phyloP scores from a whole-genome alignment of 2,888 invertebrate genomes.

The Perizoma affinitatum region DNA sequence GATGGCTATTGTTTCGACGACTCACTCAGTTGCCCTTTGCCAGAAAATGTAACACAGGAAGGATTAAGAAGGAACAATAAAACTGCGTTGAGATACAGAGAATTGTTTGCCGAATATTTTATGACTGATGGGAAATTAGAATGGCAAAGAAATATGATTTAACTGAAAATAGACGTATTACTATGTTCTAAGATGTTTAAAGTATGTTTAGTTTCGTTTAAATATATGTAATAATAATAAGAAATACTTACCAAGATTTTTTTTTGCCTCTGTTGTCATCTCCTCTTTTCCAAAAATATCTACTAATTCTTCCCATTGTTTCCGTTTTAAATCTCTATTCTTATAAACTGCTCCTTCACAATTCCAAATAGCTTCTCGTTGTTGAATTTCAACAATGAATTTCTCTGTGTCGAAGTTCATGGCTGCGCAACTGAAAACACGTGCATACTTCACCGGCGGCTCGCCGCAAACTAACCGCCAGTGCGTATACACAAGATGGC shows the following conservation, averaged over 20 bases:
- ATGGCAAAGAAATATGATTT: slow-evolving; percentile 31
- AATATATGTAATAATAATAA: slow-evolving; percentile 22
- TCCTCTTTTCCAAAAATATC: slow-evolving; percentile 31
- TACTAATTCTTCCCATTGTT: slow-evolving; percentile 34
- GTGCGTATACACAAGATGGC: slow-evolving; percentile 32
- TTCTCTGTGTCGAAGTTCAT: slow-evolving; percentile 33
- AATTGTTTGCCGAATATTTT: slow-evolving; percentile 40
- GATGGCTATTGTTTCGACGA: slow-evolving; percentile 41
- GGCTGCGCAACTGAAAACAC: slow-evolving; percentile 23
- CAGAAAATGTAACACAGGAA: slow-evolving; percentile 32
- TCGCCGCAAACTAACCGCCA: slow-evolving; percentile 22
- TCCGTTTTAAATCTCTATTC: slow-evolving; percentile 30
- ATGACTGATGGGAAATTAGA: slow-evolving; percentile 32
- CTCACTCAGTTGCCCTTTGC: no score
- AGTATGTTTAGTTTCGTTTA: slow-evolving; percentile 15
- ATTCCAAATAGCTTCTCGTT: slow-evolving; percentile 32
- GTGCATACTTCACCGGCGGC: slow-evolving; percentile 12
- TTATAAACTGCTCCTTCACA: slow-evolving; percentile 28
- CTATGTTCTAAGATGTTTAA: slow-evolving; percentile 29
- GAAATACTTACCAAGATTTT: slow-evolving; percentile 28
- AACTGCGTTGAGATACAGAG: slow-evolving; percentile 37
- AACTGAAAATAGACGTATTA: slow-evolving; percentile 32
- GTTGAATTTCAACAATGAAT: slow-evolving; percentile 31
- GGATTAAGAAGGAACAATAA: slow-evolving; percentile 31
- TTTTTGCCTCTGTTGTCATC: slow-evolving; percentile 22